These are phyloP conservation scores for Parotocinclus haroldoi DNA, from an alignment of 2,797 vertebrate species.

Conservation along the genomic window DNA sequence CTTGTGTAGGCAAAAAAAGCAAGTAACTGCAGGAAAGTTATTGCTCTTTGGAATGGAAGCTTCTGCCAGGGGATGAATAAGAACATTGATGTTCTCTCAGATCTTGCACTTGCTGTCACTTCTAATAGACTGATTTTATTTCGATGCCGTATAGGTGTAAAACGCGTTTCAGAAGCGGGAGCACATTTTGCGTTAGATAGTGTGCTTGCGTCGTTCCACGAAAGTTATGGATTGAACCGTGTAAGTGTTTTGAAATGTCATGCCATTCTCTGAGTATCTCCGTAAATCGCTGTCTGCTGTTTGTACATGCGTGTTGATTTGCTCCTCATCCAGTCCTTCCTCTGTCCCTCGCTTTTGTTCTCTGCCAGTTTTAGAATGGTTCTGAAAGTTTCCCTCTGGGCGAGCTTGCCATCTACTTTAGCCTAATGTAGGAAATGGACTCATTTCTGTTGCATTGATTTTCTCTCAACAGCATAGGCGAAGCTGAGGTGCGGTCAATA, in stretches of 20 bases:
- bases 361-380: constrained; percentile 44
- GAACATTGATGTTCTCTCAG: constrained; percentile 3
- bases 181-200: too few relatives aligned
- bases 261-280: neutral
- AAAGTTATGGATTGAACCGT: too few relatives aligned
- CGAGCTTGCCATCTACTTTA: constrained; percentile 54
- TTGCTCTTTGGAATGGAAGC: constrained; percentile 9
- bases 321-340: constrained; percentile 4
- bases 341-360: constrained; percentile 6
- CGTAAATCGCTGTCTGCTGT: neutral
- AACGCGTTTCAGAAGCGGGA: too few relatives aligned
- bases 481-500: constrained; percentile 61
- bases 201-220: too few relatives aligned
- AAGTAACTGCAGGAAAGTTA: neutral
- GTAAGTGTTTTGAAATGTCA: too few relatives aligned
- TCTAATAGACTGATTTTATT: too few relatives aligned
- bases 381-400: constrained; percentile 55
- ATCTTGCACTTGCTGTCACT: constrained; percentile 1
- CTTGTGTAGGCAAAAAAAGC: neutral
- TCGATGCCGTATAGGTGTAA: too few relatives aligned
- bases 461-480: constrained; percentile 40
- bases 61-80: neutral
- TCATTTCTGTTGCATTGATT: constrained; percentile 56
- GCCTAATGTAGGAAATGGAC: constrained; percentile 62
- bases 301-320: neutral